Conservation (phyloP, 2,113 vertebrate species). For the Paradisaea rubra region DNA sequence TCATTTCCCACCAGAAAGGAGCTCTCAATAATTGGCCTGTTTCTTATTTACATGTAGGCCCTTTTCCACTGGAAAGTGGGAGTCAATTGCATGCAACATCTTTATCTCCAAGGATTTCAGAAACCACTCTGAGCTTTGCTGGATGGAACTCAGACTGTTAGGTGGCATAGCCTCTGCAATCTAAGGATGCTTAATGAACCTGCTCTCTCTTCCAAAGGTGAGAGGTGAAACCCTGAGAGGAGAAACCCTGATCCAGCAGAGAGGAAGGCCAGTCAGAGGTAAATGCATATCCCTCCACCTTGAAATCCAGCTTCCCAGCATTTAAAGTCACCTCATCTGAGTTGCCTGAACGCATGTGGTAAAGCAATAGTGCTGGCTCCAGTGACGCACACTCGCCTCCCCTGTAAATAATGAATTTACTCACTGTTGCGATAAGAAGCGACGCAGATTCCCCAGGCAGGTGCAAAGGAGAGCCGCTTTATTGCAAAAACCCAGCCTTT, state of each 20-base stretch:
- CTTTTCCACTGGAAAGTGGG: neutral
- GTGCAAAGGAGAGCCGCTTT: too few species aligned
- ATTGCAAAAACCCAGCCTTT: too few species aligned
- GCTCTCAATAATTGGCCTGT: neutral
- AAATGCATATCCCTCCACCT: neutral
- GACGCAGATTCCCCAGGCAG: too few species aligned
- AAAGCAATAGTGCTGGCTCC: neutral
- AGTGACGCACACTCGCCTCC: neutral
- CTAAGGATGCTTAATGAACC: neutral
- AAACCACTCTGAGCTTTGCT: neutral
- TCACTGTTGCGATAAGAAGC: neutral
- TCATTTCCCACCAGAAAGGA: neutral
- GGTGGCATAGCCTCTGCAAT: neutral
- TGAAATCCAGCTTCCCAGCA: neutral
- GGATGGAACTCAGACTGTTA: neutral
- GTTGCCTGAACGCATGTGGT: neutral
- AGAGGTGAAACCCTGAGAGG: neutral
- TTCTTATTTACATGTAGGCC: neutral
- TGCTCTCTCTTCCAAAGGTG: neutral
- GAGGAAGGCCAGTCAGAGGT: neutral
- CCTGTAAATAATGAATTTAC: conserved; percentile 14
- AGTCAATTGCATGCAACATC: neutral
- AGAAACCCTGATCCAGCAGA: neutral
- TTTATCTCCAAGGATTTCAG: neutral
- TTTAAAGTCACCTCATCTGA: neutral